Evolutionary conservation across 2,113 vertebrate genomes (phyloP).

Genomic region (Grammomys surdaster): DNA sequence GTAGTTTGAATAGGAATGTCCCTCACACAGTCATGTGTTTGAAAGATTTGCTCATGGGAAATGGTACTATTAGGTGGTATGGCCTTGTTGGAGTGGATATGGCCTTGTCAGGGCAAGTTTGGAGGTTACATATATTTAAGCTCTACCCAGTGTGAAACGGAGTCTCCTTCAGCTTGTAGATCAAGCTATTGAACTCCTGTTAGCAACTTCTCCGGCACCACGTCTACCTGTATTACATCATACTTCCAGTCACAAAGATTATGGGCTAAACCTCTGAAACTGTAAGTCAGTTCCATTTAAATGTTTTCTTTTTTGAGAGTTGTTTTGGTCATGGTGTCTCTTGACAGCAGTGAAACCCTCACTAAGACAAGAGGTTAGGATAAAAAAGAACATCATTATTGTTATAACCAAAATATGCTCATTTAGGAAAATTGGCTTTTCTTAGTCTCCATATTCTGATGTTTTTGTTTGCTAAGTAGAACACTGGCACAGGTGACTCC

Average conservation of each 20-base stretch:
- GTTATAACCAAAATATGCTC: neutral
- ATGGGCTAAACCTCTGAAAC: neutral
- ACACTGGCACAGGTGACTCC: neutral
- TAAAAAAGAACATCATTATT: neutral
- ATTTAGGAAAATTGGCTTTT: neutral
- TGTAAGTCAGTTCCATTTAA: neutral
- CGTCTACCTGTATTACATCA: neutral
- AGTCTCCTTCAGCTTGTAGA: neutral
- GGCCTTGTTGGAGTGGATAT: neutral
- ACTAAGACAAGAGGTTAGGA: neutral
- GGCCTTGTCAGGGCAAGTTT: neutral
- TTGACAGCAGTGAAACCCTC: no score
- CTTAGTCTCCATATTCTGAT: neutral
- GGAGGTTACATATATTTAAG: neutral
- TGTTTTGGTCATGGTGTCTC: neutral
- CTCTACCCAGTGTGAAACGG: neutral
- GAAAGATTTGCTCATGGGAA: neutral
- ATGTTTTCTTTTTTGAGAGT: neutral
- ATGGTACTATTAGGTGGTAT: neutral
- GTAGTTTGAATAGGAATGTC: neutral
- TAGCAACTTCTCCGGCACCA: neutral
- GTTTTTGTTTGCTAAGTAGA: neutral
- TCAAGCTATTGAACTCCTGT: neutral
- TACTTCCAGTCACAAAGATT: neutral
- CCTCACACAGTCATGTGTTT: neutral